Evolutionary conservation across 1,140 invertebrate species (phyloP), one percentile per base, ranked within the genome.

Genomic region (Heliconius nattereri): DNA sequence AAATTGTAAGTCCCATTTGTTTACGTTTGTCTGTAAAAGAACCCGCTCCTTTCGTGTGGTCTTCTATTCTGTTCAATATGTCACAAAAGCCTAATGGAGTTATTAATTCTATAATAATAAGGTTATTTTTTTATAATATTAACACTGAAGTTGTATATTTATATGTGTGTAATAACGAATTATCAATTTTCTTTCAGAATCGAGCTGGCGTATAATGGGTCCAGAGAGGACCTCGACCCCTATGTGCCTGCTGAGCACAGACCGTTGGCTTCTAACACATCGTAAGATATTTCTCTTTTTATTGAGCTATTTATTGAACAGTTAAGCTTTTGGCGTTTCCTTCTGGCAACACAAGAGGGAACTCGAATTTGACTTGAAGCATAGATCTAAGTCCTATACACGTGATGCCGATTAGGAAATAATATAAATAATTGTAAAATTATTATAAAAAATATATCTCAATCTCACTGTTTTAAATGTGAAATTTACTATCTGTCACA

Each of bases 191-290:
- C 57, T 92, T 90, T 73, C 87, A 94, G 91, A 81, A 91, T 92
- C 73, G 91, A 94, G 79, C 82, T 94, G 76, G 91, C 92, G 7
- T 92, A 90, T 84, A 92, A 93, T 92, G 92, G 92, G n/a, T 94
- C 92, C 0, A 83, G 91, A 85, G 92, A 94, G 84, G 92, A 94
- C 37, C 84, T 94, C 84, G 92, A 92, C 13, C 92, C 92, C 0
- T 94, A 94, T 78, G 85, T 91, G 1, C 92, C 92, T 7, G 84
- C 91, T 0, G 86, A 91, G 20, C 91, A 94, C 75, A 85, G 92
- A 81, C 90, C 92, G 0, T 23, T 84, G 57, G 90, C 86, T n/a
- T 92, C 92, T 0, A 94, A 91, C 76, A 94, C 92, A 72, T 94
- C 92, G 92, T 93, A 85, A 93, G 92, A 66, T 16, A 45, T 45